Base-by-base conservation (phyloP, 30 jellyfish, hydroid and myxozoan genomes). In the Hydractinia symbiolongicarpus region DNA sequence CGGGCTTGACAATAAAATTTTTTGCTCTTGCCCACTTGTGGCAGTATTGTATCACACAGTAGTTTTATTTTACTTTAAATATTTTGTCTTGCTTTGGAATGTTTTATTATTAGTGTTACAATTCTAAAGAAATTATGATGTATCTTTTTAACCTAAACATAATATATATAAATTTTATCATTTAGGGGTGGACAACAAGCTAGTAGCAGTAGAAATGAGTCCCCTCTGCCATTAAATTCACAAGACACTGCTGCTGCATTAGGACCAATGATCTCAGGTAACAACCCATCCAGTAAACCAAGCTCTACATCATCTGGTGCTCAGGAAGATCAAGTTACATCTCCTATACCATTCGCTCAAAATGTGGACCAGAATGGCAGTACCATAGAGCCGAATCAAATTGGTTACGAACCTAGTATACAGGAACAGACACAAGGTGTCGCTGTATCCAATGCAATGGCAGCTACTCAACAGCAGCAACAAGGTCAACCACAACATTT, bases 161-260 rank as follows among this genome's bases (percentile, higher is more conserved):
- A 58, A 58, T 58, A 13, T 11, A 58, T 16, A 58, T 9, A 9
- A 1, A 11, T 13, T 71, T 15, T 50, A 1, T 20, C 40, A 5
- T 13, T 50, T 5, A 71, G 80, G 80, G 40, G 60, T 15, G n/a
- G 80, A 0, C 87, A 79, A 8, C 40, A 67, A 54, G 87, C 94
- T n/a, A 89, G 90, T 53, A 95, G 95, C 15, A 93, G 95, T 62
- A 75, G 99, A 40, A 95, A 87, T 60, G 95, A 85, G 56, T 93
- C 99, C 5, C 99, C 99, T 74, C 77, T 85, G 66, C 95, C 96
- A 6, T 81, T 55, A 64, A 88, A 86, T 5, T 94, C 86, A 40
- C 62, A 72, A 52, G 95, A 90, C 50, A 87, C 83, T 7, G 75
- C 83, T 7, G 87, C 61, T 10, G 50, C 55, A 14, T 16, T 64